Conservation (phyloP, 2,113 vertebrate species). For the Aix galericulata region DNA sequence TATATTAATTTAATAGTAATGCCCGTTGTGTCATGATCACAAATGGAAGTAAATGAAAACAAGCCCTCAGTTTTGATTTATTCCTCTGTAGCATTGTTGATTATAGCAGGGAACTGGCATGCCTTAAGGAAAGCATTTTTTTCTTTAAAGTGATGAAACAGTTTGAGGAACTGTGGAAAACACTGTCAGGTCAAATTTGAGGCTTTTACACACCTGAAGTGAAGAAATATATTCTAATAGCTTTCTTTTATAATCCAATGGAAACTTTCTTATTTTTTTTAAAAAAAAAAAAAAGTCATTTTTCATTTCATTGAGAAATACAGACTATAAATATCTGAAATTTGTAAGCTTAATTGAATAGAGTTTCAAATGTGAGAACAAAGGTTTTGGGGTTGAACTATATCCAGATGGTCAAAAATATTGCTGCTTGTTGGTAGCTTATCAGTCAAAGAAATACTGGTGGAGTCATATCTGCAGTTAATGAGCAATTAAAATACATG, state of each 20-base stretch:
- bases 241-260: neutral
- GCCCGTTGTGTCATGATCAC: neutral
- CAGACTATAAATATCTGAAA: neutral
- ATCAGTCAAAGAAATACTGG: neutral
- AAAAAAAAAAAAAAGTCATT: neutral
- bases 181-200: neutral
- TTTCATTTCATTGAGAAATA: neutral
- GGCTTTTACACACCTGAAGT: neutral
- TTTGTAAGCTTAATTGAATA: neutral
- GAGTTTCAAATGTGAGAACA: neutral
- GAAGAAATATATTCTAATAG: fast-evolving
- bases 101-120: neutral
- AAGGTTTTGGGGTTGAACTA: neutral
- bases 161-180: neutral
- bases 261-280: neutral
- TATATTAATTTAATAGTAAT: neutral
- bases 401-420: neutral
- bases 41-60: neutral
- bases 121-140: neutral
- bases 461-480: neutral
- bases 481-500: neutral
- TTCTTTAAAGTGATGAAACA: neutral
- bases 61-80: neutral
- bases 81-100: neutral
- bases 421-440: neutral